Conservation (phyloP, 2,888 invertebrate genomes). For the Exephanes ischioxanthus region DNA sequence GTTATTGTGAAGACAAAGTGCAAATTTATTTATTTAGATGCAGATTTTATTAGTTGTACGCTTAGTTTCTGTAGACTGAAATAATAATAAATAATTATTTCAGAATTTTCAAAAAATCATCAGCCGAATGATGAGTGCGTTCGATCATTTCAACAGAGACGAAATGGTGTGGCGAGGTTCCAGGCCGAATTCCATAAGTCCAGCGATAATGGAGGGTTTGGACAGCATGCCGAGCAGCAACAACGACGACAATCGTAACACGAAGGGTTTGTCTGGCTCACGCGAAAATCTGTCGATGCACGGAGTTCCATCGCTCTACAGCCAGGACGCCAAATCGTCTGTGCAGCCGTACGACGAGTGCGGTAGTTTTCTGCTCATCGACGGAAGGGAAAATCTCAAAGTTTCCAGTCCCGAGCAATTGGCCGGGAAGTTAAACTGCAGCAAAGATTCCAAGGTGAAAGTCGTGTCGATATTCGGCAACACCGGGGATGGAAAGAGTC, state of each 20-base stretch:
- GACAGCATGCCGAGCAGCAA: conserved; percentile 73
- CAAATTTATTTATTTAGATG: no score
- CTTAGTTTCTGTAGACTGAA: no score
- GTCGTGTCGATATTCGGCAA: conserved; percentile 94
- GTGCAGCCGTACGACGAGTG: conserved; percentile 65
- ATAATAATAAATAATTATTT: no score
- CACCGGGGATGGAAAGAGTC: conserved; percentile 93
- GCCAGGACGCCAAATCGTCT: conserved; percentile 48
- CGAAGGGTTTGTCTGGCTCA: conserved; percentile 46
- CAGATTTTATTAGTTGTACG: no score
- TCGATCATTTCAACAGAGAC: conserved; percentile 54
- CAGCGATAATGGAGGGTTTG: conserved; percentile 83
- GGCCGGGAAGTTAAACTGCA: conserved; percentile 85
- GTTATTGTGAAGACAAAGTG: neutral
- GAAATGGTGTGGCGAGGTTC: conserved; percentile 47
- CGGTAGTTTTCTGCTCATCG: conserved; percentile 87
- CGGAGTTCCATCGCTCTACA: conserved; percentile 63
- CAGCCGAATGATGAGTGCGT: conserved; percentile 59
- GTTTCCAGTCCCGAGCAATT: conserved; percentile 87
- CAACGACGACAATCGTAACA: conserved; percentile 59
- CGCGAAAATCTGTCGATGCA: conserved; percentile 68
- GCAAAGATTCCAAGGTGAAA: conserved; percentile 88
- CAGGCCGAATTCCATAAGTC: conserved; percentile 72
- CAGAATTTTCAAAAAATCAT: neutral
- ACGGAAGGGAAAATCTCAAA: conserved; percentile 88